phyloP scores from a whole-genome alignment of 2,888 invertebrate genomes.

The Pemphredon lugubris region DNA sequence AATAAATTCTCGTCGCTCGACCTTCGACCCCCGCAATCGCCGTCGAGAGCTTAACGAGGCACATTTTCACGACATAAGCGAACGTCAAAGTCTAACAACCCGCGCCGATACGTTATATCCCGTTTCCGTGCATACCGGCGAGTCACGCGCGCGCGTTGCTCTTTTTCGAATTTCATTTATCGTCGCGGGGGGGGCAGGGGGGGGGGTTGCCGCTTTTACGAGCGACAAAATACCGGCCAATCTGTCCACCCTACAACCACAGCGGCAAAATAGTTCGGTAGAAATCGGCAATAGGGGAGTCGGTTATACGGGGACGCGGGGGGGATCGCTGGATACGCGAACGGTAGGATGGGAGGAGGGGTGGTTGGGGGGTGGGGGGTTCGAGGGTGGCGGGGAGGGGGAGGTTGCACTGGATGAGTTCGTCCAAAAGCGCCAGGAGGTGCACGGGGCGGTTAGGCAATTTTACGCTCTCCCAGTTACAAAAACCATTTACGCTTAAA shows the following conservation, averaged over 20 bases:
- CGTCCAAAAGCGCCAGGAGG: slow-evolving; percentile 72
- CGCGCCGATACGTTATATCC: background rate
- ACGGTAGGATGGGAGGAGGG: slow-evolving; percentile 38
- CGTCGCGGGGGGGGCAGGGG: slow-evolving; percentile 1
- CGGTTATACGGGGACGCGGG: slow-evolving; percentile 48
- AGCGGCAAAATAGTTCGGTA: slow-evolving; percentile 74
- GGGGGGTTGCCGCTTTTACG: slow-evolving; percentile 68
- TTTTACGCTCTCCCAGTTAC: slow-evolving; percentile 80
- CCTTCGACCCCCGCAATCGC: too few relatives aligned
- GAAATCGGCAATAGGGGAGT: slow-evolving; percentile 70
- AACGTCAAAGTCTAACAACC: background rate
- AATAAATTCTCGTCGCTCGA: too few relatives aligned
- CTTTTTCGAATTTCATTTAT: slow-evolving; percentile 58
- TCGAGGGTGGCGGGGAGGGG: slow-evolving; percentile 18
- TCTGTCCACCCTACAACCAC: slow-evolving; percentile 75
- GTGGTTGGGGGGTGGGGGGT: slow-evolving; percentile 20
- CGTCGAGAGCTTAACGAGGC: too few relatives aligned
- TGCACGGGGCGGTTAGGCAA: slow-evolving; percentile 79
- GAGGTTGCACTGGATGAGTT: slow-evolving; percentile 68
- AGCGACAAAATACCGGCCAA: slow-evolving; percentile 78
- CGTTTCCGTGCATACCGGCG: background rate
- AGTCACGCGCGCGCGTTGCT: slow-evolving; percentile 28
- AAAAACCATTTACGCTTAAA: slow-evolving; percentile 81
- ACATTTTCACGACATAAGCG: too few relatives aligned
- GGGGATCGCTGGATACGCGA: slow-evolving; percentile 9